phyloP scores from a whole-genome alignment of 2,888 invertebrate species.

The Drosophila maculinotata region DNA sequence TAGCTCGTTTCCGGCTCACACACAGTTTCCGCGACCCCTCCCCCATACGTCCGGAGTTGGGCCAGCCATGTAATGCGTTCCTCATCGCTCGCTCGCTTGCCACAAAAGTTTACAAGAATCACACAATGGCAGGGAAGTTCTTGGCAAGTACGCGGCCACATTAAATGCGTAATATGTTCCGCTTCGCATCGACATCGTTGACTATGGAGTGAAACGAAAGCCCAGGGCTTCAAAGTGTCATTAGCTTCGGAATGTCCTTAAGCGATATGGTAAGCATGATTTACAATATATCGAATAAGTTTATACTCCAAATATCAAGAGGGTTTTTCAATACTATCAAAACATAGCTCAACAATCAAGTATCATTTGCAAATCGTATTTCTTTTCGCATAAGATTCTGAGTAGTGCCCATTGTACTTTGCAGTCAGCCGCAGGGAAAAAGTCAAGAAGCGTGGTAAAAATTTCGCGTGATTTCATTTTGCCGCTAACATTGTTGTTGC shows the following conservation, averaged over 20 bases:
- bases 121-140: slow-evolving; percentile 56
- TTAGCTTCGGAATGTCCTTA: not conserved
- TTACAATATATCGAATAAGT: too few species aligned
- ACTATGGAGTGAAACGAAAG: slow-evolving; percentile 48
- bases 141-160: slow-evolving; percentile 70
- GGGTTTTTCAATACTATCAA: too few species aligned
- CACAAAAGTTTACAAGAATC: slow-evolving; percentile 72
- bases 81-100: slow-evolving; percentile 43
- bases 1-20: slow-evolving; percentile 74
- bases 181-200: slow-evolving; percentile 48
- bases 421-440: slow-evolving; percentile 36
- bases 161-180: slow-evolving; percentile 80
- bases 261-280: too few species aligned
- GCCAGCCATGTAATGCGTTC: slow-evolving; percentile 65
- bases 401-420: slow-evolving; percentile 45
- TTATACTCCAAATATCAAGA: too few species aligned
- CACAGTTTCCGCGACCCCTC: slow-evolving; percentile 8
- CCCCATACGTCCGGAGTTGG: slow-evolving; percentile 5
- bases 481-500: slow-evolving; percentile 55
- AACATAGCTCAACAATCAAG: not conserved
- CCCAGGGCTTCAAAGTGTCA: not conserved
- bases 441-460: slow-evolving; percentile 68
- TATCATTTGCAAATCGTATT: too few species aligned
- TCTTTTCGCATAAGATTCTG: not conserved
- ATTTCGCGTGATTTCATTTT: slow-evolving; percentile 77